A percentile compares a stretch with the other conserved stretches of the same genome.
These are phyloP conservation scores for Tenthredo mesomela DNA, from an alignment of 2,888 invertebrate genomes.

Conservation along the genomic window DNA sequence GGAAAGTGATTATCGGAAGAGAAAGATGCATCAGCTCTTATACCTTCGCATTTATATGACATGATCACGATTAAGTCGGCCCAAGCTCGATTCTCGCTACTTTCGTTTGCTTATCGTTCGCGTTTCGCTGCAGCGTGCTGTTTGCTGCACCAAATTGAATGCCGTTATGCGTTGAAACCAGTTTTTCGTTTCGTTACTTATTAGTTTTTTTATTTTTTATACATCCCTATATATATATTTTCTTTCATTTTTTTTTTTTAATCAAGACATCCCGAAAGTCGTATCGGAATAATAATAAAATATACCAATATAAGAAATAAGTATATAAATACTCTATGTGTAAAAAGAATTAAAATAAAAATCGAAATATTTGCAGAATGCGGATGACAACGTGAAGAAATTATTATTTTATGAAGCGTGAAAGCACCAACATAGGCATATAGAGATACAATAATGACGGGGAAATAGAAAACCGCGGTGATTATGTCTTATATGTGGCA, in stretches of 20 bases:
- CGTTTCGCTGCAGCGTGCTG: slow-evolving; percentile 41
- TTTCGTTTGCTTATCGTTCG: slow-evolving; percentile 49
- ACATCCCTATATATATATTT: not conserved
- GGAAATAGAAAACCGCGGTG: slow-evolving; percentile 13
- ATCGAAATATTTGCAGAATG: not conserved
- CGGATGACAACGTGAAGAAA: not conserved
- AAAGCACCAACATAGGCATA: not conserved
- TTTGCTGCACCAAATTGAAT: slow-evolving; percentile 35
- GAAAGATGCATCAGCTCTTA: slow-evolving; percentile 29
- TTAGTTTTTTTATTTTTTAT: slow-evolving; percentile 56
- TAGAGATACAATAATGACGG: not conserved
- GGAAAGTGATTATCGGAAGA: slow-evolving; percentile 43
- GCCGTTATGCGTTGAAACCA: slow-evolving; percentile 46
- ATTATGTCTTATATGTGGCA: not conserved
- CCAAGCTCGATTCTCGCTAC: slow-evolving; percentile 39
- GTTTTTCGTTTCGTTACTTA: slow-evolving; percentile 20
- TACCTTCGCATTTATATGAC: slow-evolving; percentile 1
- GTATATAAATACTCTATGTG: not conserved
- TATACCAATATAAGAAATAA: not conserved
- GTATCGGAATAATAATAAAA: not conserved
- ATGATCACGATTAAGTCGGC: slow-evolving; percentile 15
- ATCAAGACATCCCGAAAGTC: slow-evolving; percentile 59
- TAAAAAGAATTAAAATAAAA: not conserved
- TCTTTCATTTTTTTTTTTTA: slow-evolving; percentile 57
- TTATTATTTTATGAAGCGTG: not conserved